These are phyloP conservation scores for Trinorchestia longiramus DNA, from an alignment of 1,140 invertebrate species.

Conservation along the genomic window DNA sequence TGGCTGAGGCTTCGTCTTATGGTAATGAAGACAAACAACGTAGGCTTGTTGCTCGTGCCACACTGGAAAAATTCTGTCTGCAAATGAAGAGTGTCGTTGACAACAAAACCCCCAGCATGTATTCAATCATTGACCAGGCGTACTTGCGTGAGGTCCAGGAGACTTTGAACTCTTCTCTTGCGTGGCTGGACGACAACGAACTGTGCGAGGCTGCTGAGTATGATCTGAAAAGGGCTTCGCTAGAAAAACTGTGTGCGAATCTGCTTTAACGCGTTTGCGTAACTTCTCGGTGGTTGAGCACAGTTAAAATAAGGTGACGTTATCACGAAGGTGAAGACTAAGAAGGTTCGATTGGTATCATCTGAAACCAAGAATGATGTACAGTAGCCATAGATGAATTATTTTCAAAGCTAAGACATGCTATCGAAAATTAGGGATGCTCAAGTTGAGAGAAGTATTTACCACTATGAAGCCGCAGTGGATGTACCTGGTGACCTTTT, in stretches of 20 bases:
- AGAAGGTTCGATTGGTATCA: background rate
- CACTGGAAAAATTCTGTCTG: slow-evolving; percentile 22
- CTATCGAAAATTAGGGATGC: background rate
- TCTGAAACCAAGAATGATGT: background rate
- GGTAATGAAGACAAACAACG: slow-evolving; percentile 23
- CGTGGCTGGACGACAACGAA: slow-evolving; percentile 16
- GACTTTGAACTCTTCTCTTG: background rate
- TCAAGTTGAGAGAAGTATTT: background rate
- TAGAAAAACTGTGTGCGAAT: background rate
- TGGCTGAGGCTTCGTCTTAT: slow-evolving; percentile 11
- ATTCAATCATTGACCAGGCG: background rate
- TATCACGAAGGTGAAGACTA: background rate
- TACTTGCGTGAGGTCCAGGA: background rate
- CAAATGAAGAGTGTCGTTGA: background rate
- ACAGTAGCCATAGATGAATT: background rate
- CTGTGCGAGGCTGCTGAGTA: background rate
- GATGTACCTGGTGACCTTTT: background rate
- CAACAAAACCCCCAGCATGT: background rate
- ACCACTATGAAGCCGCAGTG: background rate
- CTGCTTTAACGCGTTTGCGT: background rate
- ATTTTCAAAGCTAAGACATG: background rate
- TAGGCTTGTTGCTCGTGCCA: background rate
- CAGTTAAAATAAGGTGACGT: background rate
- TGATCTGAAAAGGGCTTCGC: background rate
- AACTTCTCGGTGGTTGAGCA: background rate